These are phyloP conservation scores for Drosophila austrosaltans DNA, from an alignment of 2,888 invertebrate species.

Conservation along the genomic window DNA sequence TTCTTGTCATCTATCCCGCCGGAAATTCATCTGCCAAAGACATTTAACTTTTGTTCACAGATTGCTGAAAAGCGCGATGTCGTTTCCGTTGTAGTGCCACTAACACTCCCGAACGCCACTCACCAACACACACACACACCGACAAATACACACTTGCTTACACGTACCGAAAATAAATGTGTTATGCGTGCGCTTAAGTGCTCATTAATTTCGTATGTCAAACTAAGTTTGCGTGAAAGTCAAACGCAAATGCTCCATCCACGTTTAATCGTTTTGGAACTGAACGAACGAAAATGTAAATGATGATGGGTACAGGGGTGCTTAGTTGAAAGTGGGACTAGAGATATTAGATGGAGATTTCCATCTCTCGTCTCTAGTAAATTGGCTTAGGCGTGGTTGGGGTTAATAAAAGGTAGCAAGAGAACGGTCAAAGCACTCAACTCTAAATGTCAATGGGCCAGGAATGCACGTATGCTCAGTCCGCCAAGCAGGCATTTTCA, in stretches of 20 bases:
- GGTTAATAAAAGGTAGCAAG: slow-evolving; percentile 39
- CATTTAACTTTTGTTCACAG: slow-evolving; percentile 51
- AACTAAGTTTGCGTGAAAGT: slow-evolving; percentile 54
- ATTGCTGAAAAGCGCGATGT: slow-evolving; percentile 30
- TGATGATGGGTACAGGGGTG: slow-evolving; percentile 37
- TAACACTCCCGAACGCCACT: slow-evolving; percentile 6
- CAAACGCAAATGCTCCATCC: slow-evolving; percentile 51
- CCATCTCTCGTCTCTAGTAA: slow-evolving; percentile 33
- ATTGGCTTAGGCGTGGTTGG: slow-evolving; percentile 46
- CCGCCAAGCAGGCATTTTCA: background rate
- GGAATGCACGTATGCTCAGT: slow-evolving; percentile 4
- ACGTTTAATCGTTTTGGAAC: slow-evolving; percentile 55
- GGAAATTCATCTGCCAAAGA: slow-evolving; percentile 47
- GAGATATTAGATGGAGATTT: slow-evolving; percentile 1
- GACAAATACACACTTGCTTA: slow-evolving; percentile 9
- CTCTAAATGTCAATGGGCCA: slow-evolving; percentile 12
- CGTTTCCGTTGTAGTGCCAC: slow-evolving; percentile 25
- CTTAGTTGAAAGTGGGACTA: background rate
- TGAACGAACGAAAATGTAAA: slow-evolving; percentile 41
- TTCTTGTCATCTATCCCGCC: slow-evolving; percentile 31
- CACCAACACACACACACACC: slow-evolving; percentile 15
- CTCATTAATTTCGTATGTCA: slow-evolving; percentile 75
- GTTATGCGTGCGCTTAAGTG: slow-evolving; percentile 78
- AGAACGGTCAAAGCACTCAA: slow-evolving; percentile 31
- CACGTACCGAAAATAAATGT: slow-evolving; percentile 64